Base-by-base conservation (phyloP, 2,888 invertebrate genomes). In the Archaeoteleia sp. region DNA sequence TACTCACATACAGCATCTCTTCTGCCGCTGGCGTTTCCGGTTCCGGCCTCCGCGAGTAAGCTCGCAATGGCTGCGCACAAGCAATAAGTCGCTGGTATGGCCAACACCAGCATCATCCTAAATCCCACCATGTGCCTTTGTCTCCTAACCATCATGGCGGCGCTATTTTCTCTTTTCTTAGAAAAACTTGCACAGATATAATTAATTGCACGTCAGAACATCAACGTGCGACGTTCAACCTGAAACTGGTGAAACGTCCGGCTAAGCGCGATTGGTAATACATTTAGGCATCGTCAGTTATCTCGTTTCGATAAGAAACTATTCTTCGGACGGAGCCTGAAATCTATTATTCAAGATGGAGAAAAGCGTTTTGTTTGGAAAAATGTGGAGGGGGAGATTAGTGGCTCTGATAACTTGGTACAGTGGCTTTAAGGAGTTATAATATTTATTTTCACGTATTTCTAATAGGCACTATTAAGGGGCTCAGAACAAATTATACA, bases 11-110 rank as follows among this genome's bases (percentile, higher is more conserved):
- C 67, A 17, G 46, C 35, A 30, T 73, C 49, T 29, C 58, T 53
- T 10, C 34, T 55, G 32, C 14, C 49, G 15, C 4, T 42, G 13
- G 27, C 10, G 45, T 39, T 37, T 49, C 25, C 30, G 3, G 51
- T 23, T 25, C 48, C 37, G 25, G 42, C 48, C n/a, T 67, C 74
- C 5, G 70, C 53, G 14, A 74, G 62, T 25, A 75, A 65, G 12
- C 74, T 70, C 12, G 74, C 63, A 9, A 78, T 57, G 67, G 71
- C 78, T 13, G 77, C 61, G 68, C 74, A 77, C 35, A 80, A 58
- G 51, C 75, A 76, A 48, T 83, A 84, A 67, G 80, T 72, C 12
- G 76, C 70, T 37, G 82, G 83, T 67, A 84, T 78, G 12, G 73
- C 74, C 43, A 82, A 71, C 12, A 80, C 78, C 20, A 80, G 67